Evolutionary conservation across 2,113 vertebrate species (phyloP).

Genomic region (Dipodomys spectabilis): DNA sequence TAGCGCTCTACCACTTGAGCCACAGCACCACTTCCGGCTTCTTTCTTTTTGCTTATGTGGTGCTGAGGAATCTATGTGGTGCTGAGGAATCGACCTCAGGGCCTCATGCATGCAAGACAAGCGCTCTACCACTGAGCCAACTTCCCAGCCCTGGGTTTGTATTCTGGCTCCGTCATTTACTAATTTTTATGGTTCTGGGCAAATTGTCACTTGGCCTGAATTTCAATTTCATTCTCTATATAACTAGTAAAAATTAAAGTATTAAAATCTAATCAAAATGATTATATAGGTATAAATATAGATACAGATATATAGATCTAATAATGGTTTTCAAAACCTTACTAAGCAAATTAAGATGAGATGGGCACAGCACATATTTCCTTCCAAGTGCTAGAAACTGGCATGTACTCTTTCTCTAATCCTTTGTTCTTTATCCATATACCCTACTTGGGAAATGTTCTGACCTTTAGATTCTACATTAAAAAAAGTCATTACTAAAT

Average conservation of each 20-base stretch:
- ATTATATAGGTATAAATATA: neutral
- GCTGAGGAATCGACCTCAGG: no score
- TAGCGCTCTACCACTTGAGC: no score
- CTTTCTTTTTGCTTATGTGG: no score
- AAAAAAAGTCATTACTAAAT: neutral
- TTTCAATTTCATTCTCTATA: conserved; percentile 13
- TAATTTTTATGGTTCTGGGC: conserved; percentile 21
- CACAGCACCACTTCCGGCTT: no score
- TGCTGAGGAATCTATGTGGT: no score
- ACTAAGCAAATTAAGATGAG: neutral
- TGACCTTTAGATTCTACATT: neutral
- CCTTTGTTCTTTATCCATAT: neutral
- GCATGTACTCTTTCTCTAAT: neutral
- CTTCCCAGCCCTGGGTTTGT: neutral
- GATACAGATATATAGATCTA: neutral
- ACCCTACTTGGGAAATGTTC: neutral
- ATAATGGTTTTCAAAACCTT: neutral
- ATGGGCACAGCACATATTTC: neutral
- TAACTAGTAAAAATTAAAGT: conserved; percentile 44
- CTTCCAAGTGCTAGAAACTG: neutral
- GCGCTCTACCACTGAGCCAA: no score
- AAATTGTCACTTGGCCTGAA: conserved; percentile 35
- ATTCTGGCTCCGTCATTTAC: neutral
- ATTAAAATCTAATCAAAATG: conserved; percentile 47
- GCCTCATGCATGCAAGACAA: no score